Percentiles rank a stretch among this genome's conserved stretches.
phyloP scores from a whole-genome alignment of 92 coral and sea anemone species.

The Zoanthus sansibaricus region DNA sequence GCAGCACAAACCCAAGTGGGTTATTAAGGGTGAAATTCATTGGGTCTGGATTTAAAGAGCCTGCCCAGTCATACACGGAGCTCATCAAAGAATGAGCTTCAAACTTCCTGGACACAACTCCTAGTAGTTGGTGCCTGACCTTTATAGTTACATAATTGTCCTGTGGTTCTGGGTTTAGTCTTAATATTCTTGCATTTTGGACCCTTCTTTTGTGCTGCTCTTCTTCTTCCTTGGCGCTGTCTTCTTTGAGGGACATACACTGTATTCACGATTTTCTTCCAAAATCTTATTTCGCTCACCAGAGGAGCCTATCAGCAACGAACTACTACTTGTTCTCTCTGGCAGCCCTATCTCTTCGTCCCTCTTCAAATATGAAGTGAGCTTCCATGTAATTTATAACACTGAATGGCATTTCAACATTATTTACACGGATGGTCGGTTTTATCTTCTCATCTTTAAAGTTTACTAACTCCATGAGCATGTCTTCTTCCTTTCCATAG shows the following conservation, averaged over 20 bases:
- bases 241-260: slow-evolving; percentile 11
- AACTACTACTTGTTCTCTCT: not conserved
- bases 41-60: slow-evolving; percentile 57
- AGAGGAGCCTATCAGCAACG: not conserved
- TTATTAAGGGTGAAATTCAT: slow-evolving; percentile 46
- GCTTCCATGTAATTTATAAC: slow-evolving; percentile 41
- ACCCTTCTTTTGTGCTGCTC: slow-evolving; percentile 27
- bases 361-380: slow-evolving; percentile 7
- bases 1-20: slow-evolving; percentile 40
- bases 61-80: slow-evolving; percentile 72
- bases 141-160: slow-evolving; percentile 46
- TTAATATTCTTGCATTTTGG: not conserved
- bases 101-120: slow-evolving; percentile 54
- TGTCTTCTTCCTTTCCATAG: slow-evolving; percentile 60
- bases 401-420: slow-evolving; percentile 15
- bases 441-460: slow-evolving; percentile 41
- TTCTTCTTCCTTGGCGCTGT: slow-evolving; percentile 25
- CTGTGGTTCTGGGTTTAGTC: slow-evolving; percentile 48
- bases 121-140: slow-evolving; percentile 65
- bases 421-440: not conserved
- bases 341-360: not conserved
- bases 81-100: slow-evolving; percentile 50
- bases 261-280: slow-evolving; percentile 10
- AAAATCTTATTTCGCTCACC: not conserved
- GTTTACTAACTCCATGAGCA: slow-evolving; percentile 29